These are phyloP conservation scores for Lichenostomus cassidix DNA, from an alignment of 2,113 vertebrate genomes.

Conservation along the genomic window DNA sequence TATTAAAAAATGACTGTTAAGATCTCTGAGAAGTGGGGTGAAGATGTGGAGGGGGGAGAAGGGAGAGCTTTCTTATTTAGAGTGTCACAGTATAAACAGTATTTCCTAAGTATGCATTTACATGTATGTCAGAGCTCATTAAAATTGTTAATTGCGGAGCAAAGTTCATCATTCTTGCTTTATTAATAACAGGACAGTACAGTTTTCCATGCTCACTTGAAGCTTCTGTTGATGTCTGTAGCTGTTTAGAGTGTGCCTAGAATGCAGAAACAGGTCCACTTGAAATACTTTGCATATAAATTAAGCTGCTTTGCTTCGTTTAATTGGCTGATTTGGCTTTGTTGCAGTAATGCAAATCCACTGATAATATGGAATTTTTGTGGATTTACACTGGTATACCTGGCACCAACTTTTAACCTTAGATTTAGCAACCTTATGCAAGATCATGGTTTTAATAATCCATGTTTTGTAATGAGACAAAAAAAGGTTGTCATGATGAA, in stretches of 20 bases:
- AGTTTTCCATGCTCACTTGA: conserved; percentile 26
- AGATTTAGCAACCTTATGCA: neutral
- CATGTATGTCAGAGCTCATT: conserved; percentile 38
- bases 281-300: conserved; percentile 36
- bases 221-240: conserved; percentile 18
- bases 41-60: neutral
- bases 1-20: neutral
- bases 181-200: neutral
- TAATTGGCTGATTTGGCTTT: conserved; percentile 28
- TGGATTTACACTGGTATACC: neutral
- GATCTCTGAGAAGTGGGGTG: neutral
- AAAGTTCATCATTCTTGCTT: conserved; percentile 41
- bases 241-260: neutral
- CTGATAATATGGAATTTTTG: neutral
- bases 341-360: neutral
- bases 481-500: neutral
- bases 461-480: neutral
- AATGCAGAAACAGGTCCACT: conserved; percentile 39
- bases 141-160: conserved; percentile 63
- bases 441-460: conserved; percentile 29
- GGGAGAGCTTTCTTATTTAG: conserved; percentile 64
- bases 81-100: conserved; percentile 4
- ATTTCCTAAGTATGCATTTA: conserved; percentile 30
- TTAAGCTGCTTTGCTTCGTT: conserved; percentile 27
- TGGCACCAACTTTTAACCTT: neutral